Evolutionary conservation across 2,113 vertebrate genomes (phyloP).

Genomic region (Bothrops jararaca): DNA sequence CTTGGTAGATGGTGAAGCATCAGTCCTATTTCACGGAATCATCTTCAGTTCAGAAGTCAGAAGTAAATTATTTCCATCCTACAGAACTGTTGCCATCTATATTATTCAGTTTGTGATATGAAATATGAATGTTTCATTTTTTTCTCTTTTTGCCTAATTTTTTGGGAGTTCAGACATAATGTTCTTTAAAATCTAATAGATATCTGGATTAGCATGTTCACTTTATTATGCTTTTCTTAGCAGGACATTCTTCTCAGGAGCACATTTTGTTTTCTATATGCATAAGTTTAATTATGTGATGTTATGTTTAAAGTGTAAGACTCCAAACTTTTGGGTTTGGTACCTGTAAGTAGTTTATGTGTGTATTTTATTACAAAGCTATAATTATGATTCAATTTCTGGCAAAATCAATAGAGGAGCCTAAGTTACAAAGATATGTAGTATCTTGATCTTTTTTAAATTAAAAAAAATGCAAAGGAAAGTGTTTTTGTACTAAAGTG

Average conservation of each 20-base stretch:
- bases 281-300: not conserved
- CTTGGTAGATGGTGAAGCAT: not conserved
- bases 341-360: not conserved
- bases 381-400: not conserved
- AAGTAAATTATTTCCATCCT: too few relatives aligned
- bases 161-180: not conserved
- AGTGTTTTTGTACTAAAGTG: not conserved
- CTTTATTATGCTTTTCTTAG: not conserved
- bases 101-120: not conserved
- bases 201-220: not conserved
- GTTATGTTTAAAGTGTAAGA: not conserved
- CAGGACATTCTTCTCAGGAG: not conserved
- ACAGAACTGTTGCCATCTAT: too few relatives aligned
- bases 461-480: not conserved
- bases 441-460: not conserved
- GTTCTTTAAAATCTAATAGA: not conserved
- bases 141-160: not conserved
- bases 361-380: not conserved
- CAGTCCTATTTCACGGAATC: not conserved
- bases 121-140: not conserved
- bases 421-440: not conserved
- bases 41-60: too few relatives aligned
- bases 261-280: not conserved
- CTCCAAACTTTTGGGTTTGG: not conserved
- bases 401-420: not conserved